Evolutionary conservation across 1,140 invertebrate species (phyloP).

Genomic region (Chelonus insularis): DNA sequence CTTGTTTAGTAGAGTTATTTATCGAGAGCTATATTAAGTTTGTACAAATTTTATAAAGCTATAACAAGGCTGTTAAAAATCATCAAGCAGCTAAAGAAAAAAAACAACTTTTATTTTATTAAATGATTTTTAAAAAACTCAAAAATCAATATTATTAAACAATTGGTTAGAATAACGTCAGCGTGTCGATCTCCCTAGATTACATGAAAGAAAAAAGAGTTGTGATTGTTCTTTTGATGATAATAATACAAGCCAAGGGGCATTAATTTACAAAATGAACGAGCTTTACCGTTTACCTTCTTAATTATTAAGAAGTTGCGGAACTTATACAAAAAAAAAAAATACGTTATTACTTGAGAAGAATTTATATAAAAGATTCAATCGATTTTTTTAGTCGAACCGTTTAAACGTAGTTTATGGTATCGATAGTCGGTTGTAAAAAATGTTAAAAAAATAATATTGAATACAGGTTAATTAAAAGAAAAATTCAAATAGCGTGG

Average conservation of each 20-base stretch:
- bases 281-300: conserved; percentile 47
- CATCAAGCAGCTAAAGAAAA: no score
- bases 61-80: no score
- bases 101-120: background rate
- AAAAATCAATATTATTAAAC: background rate
- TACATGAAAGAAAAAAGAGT: background rate
- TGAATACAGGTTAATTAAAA: background rate
- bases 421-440: background rate
- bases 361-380: conserved; percentile 16
- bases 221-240: conserved; percentile 16
- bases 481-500: no score
- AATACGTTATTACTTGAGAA: conserved; percentile 30
- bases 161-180: conserved; percentile 30
- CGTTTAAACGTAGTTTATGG: background rate
- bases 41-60: no score
- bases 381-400: background rate
- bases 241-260: conserved; percentile 38
- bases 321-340: conserved; percentile 33
- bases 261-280: conserved; percentile 51
- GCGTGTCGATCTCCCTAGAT: conserved; percentile 23
- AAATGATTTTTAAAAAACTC: background rate
- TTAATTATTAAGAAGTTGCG: conserved; percentile 27
- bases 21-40: no score
- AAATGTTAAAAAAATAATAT: conserved; percentile 3
- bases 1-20: no score